Percentiles rank a stretch among this genome's conserved stretches.
Conservation (phyloP, 2,797 vertebrate species). For the Betta splendens region DNA sequence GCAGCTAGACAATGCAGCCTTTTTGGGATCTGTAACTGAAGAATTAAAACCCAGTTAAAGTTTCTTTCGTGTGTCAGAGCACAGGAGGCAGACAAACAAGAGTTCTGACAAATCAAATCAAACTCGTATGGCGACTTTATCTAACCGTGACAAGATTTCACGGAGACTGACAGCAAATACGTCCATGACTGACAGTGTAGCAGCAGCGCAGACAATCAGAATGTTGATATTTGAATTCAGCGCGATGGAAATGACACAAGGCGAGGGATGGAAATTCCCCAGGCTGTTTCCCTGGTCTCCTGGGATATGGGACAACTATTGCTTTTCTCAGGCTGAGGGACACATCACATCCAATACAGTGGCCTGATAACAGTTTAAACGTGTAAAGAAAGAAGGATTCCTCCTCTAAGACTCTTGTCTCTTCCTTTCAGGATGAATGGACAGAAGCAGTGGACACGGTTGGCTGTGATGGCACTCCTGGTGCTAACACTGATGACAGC, state of each 20-base stretch:
- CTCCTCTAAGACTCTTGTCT: slow-evolving; percentile 2
- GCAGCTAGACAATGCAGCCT: neutral
- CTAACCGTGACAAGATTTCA: slow-evolving; percentile 11
- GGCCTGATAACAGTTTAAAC: neutral
- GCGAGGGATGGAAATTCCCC: slow-evolving; percentile 33
- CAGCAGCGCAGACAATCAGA: slow-evolving; percentile 37
- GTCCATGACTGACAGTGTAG: slow-evolving; percentile 31
- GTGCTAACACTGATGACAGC: slow-evolving; percentile 74
- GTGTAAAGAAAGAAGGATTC: neutral
- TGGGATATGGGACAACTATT: slow-evolving; percentile 17
- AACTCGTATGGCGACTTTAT: slow-evolving; percentile 9
- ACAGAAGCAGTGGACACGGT: slow-evolving; percentile 75
- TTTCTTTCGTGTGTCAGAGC: neutral
- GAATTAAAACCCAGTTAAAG: neutral
- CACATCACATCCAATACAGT: neutral
- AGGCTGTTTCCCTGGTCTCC: slow-evolving; percentile 19
- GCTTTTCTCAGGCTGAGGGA: neutral
- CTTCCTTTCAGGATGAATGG: slow-evolving; percentile 77
- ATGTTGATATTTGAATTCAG: slow-evolving; percentile 45
- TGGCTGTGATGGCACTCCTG: slow-evolving; percentile 76
- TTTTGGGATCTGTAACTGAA: neutral
- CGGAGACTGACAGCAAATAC: slow-evolving; percentile 21
- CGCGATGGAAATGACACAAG: slow-evolving; percentile 34
- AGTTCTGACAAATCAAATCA: slow-evolving; percentile 33
- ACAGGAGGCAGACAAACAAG: neutral